phyloP scores from a whole-genome alignment of 1,140 invertebrate species.

The Lordiphosa stackelbergi region DNA sequence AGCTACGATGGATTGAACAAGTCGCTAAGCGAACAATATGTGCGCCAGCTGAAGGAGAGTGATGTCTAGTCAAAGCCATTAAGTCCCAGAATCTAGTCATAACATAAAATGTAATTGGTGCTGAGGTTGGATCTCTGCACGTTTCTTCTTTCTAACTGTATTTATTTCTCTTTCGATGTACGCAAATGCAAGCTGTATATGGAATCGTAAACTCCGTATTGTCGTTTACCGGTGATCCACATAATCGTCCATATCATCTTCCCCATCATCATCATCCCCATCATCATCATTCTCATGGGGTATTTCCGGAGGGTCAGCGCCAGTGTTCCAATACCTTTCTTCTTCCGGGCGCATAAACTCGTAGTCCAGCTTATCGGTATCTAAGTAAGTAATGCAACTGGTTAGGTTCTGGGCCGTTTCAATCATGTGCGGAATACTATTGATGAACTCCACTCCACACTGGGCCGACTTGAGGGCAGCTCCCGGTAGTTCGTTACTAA shows the following conservation, averaged over 20 bases:
- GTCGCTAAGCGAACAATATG: conserved; percentile 70
- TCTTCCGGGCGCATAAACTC: conserved; percentile 61
- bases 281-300: conserved; percentile 39
- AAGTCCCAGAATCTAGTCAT: conserved; percentile 57
- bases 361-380: conserved; percentile 40
- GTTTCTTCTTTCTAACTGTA: not conserved
- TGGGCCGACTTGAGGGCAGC: conserved; percentile 30
- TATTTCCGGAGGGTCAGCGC: conserved; percentile 39
- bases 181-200: too few relatives aligned
- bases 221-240: conserved; percentile 44
- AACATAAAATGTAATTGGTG: conserved; percentile 2
- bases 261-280: conserved; percentile 31
- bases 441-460: conserved; percentile 43
- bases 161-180: conserved; percentile 22
- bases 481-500: conserved; percentile 46
- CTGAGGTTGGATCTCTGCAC: not conserved
- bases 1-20: conserved; percentile 54
- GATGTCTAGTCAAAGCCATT: conserved; percentile 56
- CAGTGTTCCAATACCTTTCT: conserved; percentile 62
- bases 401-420: conserved; percentile 61
- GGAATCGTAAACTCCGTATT: too few relatives aligned
- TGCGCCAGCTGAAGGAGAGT: conserved; percentile 69
- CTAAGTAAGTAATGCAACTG: conserved; percentile 46
- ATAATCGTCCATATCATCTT: conserved; percentile 35
- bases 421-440: conserved; percentile 55